Evolutionary conservation across 2,113 vertebrate genomes (phyloP), one percentile per base, ranked within the genome.

Genomic region (Dicentrarchus labrax): DNA sequence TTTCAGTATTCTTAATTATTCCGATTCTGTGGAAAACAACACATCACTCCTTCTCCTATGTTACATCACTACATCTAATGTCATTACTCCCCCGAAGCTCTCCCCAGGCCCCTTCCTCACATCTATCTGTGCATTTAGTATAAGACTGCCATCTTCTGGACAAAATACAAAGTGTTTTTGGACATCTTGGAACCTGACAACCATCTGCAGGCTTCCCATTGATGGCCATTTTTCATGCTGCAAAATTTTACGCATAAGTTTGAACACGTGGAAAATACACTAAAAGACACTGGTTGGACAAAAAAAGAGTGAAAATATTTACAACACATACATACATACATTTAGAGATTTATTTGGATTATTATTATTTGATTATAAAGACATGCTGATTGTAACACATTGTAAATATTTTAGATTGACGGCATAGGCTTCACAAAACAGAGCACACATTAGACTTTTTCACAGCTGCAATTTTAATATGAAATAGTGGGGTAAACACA

Each of bases 91-190:
- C 7, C 9, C 11, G 2, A 22, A 12, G 45, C 9, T 43, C n/a
- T 21, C 54, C 8, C 1, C 11, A 51, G 30, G 30, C 17, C 5
- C 21, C 17, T 65, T 38, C 8, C 9, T 10, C 17, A 4, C 22
- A 19, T 59, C 36, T 43, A 0, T 48, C 16, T 36, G 38, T 41
- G 8, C 45, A 13, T n/a, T 36, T 2, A 41, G 24, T 11, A 43
- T 47, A 68, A 85, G 39, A 74, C 80, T 80, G 84, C 91, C 86
- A 87, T 56, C 88, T 88, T 22, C 72, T 90, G 88, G 88, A 78
- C 65, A 78, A 74, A 86, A 30, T 43, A 62, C 2, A 2, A 36
- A 2, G 10, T 47, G 30, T 43, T 69, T 48, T 61, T 6, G 3
- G 19, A 70, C 10, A 36, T 38, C 0, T 21, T 53, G 1, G 8